These are phyloP conservation scores for Pardosa pseudoannulata DNA, from an alignment of 2,888 invertebrate genomes.

Conservation along the genomic window DNA sequence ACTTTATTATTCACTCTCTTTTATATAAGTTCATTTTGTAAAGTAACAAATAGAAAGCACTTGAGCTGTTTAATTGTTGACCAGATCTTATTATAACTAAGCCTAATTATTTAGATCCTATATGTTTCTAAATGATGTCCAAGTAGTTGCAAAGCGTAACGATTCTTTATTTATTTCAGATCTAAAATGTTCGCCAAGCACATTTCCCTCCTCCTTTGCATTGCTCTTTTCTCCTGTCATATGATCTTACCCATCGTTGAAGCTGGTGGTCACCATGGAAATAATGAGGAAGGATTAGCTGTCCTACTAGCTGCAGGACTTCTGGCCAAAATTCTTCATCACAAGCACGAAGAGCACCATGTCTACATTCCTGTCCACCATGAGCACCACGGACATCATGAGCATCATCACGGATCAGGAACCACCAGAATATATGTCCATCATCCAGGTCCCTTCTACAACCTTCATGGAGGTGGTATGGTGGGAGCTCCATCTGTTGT, in stretches of 20 bases:
- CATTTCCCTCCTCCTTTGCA: slow-evolving; percentile 22
- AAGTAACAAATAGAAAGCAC: no score
- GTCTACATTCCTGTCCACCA: slow-evolving; percentile 45
- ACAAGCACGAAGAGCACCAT: slow-evolving; percentile 39
- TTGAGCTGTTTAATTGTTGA: no score
- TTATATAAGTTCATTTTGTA: no score
- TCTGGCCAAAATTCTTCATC: slow-evolving; percentile 43
- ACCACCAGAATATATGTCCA: slow-evolving; percentile 19
- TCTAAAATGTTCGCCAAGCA: slow-evolving; percentile 28
- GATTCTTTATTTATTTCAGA: no score
- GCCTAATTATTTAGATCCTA: no score
- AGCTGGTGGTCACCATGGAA: neutral
- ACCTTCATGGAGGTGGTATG: slow-evolving; percentile 42
- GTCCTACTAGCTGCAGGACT: slow-evolving; percentile 53
- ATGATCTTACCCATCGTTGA: slow-evolving; percentile 17
- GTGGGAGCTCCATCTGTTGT: slow-evolving; percentile 22
- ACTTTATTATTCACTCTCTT: no score
- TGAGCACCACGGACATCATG: slow-evolving; percentile 33
- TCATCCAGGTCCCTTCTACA: slow-evolving; percentile 31
- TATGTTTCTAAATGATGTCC: no score
- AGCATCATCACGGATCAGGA: slow-evolving; percentile 42
- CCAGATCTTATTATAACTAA: no score
- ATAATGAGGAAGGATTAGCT: slow-evolving; percentile 34
- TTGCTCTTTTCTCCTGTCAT: slow-evolving; percentile 39
- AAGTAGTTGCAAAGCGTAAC: no score